phyloP scores from a whole-genome alignment of 2,797 vertebrate genomes.

The Melanotaenia nigrans region DNA sequence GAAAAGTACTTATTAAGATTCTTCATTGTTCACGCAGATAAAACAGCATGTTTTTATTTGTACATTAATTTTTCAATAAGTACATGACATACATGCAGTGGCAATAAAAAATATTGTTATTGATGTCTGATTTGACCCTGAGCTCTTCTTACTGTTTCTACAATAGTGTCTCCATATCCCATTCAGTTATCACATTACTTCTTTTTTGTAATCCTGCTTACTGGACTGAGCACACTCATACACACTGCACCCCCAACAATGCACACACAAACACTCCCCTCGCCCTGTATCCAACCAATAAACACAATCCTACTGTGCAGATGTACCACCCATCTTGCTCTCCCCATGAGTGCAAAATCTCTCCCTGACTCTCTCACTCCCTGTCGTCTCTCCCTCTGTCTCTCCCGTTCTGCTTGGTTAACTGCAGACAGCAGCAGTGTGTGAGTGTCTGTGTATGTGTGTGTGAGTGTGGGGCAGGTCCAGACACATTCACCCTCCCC shows the following conservation, averaged over 20 bases:
- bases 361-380: constrained; percentile 42
- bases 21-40: background rate
- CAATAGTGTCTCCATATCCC: background rate
- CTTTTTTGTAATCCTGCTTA: constrained; percentile 22
- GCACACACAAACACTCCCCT: constrained; percentile 29
- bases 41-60: background rate
- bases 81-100: background rate
- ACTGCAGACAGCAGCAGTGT: constrained; percentile 76
- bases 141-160: background rate
- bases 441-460: constrained; percentile 61
- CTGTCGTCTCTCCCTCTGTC: constrained; percentile 48
- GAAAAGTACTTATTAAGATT: background rate
- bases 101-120: background rate
- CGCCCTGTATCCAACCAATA: constrained; percentile 34
- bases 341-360: constrained; percentile 51
- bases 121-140: background rate
- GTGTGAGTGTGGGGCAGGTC: constrained; percentile 57
- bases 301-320: constrained; percentile 22
- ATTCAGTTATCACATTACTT: constrained; percentile 11
- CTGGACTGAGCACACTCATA: constrained; percentile 9
- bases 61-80: background rate
- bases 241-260: constrained; percentile 21
- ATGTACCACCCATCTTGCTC: constrained; percentile 58
- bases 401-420: constrained; percentile 72
- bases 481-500: constrained; percentile 75